Base-by-base conservation (phyloP, 2,113 vertebrate species). In the Ctenomys sociabilis region DNA sequence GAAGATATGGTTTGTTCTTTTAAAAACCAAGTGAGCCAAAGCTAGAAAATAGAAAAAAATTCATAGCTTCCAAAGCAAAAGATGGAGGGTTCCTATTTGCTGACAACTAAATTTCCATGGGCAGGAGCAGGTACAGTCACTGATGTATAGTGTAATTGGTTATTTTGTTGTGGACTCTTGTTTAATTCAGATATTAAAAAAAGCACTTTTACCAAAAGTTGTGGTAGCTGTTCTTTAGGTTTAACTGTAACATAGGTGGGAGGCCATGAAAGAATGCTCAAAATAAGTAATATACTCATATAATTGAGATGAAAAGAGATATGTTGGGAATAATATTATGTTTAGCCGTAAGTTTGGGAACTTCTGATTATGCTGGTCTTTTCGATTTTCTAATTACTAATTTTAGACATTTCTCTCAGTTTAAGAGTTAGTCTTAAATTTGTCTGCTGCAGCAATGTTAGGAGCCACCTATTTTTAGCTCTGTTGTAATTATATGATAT, bases 391-490 rank as follows among this genome's bases (percentile, higher is more conserved):
- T 97, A 81, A 93, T 95, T 95, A 95, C 70, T 96, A 54, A 91
- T 81, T 98, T 98, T 98, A 96, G 92, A 96, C 82, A 52, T 93
- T 97, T 98, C 59, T 96, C 97, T 95, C 92, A 93, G 92, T 97
- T 95, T 86, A 94, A 92, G 97, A 91, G 88, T 92, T 61, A 92
- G n/a, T 77, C 72, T 96, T 90, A 73, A 88, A 96, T 93, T 96
- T 95, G 63, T 54, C 96, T 73, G 12, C 57, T 78, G 61, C 72
- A 49, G 88, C 43, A 85, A 21, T 95, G 45, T 92, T 94, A 88
- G 63, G 72, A 97, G 87, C 90, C 61, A 80, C 59, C 90, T 5
- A 24, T 72, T 97, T 97, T 93, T 70, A 97, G 80, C 86, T 96
- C 2, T 32, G 68, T 85, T 95, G 70, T 94, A 98, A 95, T 97